These are phyloP conservation scores for Neopelma chrysocephalum DNA, from an alignment of 2,797 vertebrate genomes.

Conservation along the genomic window DNA sequence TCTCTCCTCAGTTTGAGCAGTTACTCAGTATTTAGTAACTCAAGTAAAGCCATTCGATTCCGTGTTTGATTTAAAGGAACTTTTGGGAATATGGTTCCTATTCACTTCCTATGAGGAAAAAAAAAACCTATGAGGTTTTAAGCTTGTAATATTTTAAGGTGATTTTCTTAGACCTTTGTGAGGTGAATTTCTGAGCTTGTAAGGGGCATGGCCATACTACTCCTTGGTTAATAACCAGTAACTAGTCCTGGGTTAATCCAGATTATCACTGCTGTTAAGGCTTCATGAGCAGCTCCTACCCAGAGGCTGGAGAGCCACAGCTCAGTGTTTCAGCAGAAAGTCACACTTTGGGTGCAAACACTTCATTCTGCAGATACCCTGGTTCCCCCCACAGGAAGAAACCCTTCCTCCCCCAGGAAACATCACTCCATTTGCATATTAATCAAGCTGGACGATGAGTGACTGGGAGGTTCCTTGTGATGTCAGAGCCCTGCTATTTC, in stretches of 20 bases:
- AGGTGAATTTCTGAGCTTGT: rapidly evolving
- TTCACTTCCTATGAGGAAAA: neutral
- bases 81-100: neutral
- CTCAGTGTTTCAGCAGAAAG: neutral
- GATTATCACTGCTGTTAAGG: neutral
- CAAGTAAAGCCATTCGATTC: neutral
- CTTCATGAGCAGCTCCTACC: neutral
- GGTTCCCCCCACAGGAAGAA: neutral
- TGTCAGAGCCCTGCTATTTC: neutral
- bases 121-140: neutral
- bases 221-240: neutral
- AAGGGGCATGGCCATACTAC: neutral
- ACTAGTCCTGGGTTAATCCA: neutral
- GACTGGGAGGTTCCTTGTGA: rapidly evolving
- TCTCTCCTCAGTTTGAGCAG: neutral
- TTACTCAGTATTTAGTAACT: neutral
- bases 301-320: neutral
- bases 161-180: neutral
- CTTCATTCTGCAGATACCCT: neutral
- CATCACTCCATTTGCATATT: neutral
- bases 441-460: neutral
- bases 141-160: neutral
- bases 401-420: neutral
- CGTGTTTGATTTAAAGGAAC: neutral
- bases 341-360: neutral